phyloP scores from a whole-genome alignment of 2,797 vertebrate species.

The Eulemur coronatus region DNA sequence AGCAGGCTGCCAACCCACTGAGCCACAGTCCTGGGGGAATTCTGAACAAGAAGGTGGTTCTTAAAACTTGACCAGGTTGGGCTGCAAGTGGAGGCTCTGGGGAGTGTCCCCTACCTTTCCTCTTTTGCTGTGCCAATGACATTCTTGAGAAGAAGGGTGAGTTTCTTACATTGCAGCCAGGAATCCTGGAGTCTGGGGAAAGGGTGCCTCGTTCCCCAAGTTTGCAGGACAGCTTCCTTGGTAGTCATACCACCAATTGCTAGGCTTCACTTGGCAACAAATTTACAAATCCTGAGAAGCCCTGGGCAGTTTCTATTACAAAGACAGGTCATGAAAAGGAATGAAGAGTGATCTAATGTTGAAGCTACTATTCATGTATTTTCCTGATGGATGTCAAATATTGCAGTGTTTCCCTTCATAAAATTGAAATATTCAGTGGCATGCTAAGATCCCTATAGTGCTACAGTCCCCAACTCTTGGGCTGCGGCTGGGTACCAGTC shows the following conservation, averaged over 20 bases:
- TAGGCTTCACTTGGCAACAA: background rate
- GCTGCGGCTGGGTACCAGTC: no score
- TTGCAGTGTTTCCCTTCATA: background rate
- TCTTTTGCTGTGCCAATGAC: background rate
- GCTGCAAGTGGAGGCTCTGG: background rate
- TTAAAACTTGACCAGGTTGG: background rate
- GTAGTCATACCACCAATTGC: background rate
- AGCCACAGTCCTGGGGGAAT: background rate
- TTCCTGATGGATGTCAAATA: background rate
- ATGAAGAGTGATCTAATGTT: background rate
- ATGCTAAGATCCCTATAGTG: background rate
- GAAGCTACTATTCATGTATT: background rate
- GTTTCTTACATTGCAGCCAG: background rate
- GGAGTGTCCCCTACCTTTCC: background rate
- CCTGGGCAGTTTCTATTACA: background rate
- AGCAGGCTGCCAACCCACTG: background rate
- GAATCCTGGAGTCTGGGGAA: background rate
- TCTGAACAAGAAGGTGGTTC: background rate
- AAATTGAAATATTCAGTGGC: background rate
- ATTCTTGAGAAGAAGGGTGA: background rate
- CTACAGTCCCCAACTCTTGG: no score
- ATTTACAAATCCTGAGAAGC: background rate
- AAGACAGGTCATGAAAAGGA: background rate
- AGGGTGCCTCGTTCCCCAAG: background rate
- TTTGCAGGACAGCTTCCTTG: background rate